A percentile compares a stretch with the other conserved stretches of the same genome.
These are phyloP conservation scores for Sphaerophoria taeniata DNA, from an alignment of 2,888 invertebrate species.

Conservation along the genomic window DNA sequence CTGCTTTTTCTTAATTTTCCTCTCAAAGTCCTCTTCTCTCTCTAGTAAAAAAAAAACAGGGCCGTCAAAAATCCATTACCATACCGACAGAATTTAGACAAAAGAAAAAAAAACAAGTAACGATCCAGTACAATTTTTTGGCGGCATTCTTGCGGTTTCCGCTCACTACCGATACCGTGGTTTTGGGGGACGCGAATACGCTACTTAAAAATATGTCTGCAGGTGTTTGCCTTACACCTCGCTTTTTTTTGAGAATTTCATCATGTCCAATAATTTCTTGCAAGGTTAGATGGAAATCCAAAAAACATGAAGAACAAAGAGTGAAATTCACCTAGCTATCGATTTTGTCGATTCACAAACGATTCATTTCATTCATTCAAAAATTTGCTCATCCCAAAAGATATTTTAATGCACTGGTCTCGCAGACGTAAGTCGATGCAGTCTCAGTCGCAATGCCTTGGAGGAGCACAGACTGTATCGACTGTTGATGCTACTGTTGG, in stretches of 20 bases:
- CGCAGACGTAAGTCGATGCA: neutral
- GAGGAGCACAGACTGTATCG: slow-evolving; percentile 45
- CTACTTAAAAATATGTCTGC: slow-evolving; percentile 62
- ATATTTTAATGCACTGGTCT: slow-evolving; percentile 62
- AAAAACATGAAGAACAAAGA: neutral
- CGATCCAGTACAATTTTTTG: slow-evolving; percentile 61
- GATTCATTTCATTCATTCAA: slow-evolving; percentile 67
- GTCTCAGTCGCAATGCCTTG: neutral
- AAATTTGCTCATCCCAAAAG: slow-evolving; percentile 50
- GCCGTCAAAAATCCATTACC: slow-evolving; percentile 56
- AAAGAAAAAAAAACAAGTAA: slow-evolving; percentile 37
- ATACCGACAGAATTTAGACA: slow-evolving; percentile 35
- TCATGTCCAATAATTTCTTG: neutral
- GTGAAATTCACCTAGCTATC: slow-evolving; percentile 27
- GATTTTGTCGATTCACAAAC: slow-evolving; percentile 12
- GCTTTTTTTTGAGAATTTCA: slow-evolving; percentile 44
- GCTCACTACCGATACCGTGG: slow-evolving; percentile 44
- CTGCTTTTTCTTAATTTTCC: slow-evolving; percentile 14
- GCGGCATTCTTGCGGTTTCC: slow-evolving; percentile 68
- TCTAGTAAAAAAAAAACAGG: neutral
- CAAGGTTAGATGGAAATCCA: too few species aligned
- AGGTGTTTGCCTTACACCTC: slow-evolving; percentile 74
- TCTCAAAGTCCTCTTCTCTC: neutral
- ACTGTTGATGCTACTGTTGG: slow-evolving; percentile 57
- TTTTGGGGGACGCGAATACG: neutral